These are phyloP conservation scores for Bombus impatiens DNA, from an alignment of 1,140 invertebrate species.

Conservation along the genomic window DNA sequence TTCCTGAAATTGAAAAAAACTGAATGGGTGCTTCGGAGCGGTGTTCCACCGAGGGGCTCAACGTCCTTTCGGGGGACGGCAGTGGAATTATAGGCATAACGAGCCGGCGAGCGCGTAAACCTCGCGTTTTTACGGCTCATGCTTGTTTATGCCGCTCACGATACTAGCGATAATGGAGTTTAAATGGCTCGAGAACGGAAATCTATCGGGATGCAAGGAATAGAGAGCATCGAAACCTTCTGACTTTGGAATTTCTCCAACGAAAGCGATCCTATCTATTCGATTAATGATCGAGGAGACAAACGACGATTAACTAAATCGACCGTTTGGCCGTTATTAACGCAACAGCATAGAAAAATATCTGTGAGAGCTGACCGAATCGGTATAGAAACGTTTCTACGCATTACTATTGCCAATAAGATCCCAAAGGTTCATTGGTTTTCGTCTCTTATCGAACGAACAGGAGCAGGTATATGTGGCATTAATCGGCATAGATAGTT, in stretches of 20 bases:
- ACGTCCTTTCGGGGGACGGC: background rate
- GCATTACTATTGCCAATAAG: no score
- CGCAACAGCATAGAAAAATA: background rate
- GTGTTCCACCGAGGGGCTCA: no score
- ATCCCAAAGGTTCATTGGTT: no score
- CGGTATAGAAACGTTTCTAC: no score
- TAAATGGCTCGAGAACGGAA: constrained; percentile 21
- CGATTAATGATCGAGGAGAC: background rate
- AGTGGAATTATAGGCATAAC: constrained; percentile 58
- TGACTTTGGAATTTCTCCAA: background rate
- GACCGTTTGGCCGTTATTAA: background rate
- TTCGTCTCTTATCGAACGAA: no score
- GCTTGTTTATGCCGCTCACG: constrained; percentile 13
- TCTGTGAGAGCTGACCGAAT: no score
- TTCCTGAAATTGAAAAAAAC: constrained; percentile 71
- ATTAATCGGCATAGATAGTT: no score
- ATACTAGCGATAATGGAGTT: constrained; percentile 29
- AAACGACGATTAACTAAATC: background rate
- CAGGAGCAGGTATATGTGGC: no score
- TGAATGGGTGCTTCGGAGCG: constrained; percentile 50
- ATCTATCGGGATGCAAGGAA: background rate
- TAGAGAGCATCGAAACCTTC: background rate
- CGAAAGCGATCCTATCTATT: background rate
- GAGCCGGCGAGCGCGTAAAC: constrained; percentile 11
- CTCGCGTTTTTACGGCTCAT: constrained; percentile 25